A percentile compares a stretch with the other conserved stretches of the same genome.
Evolutionary conservation across 2,113 vertebrate species (phyloP).

Genomic region (Corythaeola cristata): DNA sequence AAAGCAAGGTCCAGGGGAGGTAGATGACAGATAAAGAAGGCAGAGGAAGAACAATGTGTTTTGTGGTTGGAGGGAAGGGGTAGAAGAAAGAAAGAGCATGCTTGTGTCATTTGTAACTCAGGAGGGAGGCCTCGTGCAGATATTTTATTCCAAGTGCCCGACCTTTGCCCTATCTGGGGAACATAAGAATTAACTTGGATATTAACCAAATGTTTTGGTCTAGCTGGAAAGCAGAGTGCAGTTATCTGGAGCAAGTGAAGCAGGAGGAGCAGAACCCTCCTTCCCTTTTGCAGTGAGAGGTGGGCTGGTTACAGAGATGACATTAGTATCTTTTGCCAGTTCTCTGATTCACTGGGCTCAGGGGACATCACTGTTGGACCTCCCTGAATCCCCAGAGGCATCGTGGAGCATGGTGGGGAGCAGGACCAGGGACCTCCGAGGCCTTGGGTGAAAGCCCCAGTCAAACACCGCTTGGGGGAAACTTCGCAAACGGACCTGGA

Average conservation of each 20-base stretch:
- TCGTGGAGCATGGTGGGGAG: background rate
- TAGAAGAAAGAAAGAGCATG: background rate
- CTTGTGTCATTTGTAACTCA: background rate
- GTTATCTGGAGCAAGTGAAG: background rate
- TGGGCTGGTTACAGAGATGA: background rate
- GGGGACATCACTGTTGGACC: accelerated
- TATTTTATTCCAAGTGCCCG: background rate
- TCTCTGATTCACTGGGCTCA: background rate
- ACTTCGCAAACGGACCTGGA: background rate
- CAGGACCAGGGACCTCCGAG: background rate
- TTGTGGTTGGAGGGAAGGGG: background rate
- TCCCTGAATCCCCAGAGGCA: background rate
- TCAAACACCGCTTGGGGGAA: background rate
- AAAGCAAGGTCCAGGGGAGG: background rate
- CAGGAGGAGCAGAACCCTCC: background rate
- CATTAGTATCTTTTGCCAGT: background rate
- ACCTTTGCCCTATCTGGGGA: background rate
- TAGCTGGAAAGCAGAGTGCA: background rate
- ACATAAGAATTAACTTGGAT: background rate
- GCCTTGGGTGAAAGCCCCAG: background rate
- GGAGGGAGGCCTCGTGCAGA: background rate
- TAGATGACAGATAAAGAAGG: background rate
- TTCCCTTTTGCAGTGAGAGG: background rate
- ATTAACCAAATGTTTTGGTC: background rate
- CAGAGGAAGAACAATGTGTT: background rate